Conservation (phyloP, 2,113 vertebrate genomes). For the Myocastor coypus region DNA sequence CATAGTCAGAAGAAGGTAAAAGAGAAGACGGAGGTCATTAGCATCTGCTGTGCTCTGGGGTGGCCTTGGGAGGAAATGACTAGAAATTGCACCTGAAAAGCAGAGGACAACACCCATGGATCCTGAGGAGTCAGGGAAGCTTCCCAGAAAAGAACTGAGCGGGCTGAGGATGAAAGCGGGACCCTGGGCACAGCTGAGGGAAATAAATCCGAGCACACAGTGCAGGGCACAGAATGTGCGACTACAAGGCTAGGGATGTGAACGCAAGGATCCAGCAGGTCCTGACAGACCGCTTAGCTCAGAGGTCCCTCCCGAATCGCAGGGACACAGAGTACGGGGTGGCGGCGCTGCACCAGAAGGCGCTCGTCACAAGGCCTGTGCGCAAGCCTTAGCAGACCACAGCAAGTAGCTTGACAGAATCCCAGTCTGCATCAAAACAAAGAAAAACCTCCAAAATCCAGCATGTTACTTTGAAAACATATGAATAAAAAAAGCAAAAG, state of each 20-base stretch:
- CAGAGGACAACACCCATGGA: neutral
- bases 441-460: neutral
- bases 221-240: neutral
- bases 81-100: neutral
- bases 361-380: neutral
- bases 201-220: neutral
- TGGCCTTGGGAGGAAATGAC: neutral
- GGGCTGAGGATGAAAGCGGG: neutral
- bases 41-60: neutral
- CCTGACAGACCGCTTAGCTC: neutral
- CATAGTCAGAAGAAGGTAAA: neutral
- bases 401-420: neutral
- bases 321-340: neutral
- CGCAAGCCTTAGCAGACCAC: neutral
- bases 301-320: neutral
- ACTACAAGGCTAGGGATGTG: neutral
- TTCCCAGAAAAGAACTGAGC: neutral
- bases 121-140: neutral
- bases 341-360: neutral
- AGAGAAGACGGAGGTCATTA: neutral
- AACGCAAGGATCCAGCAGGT: neutral
- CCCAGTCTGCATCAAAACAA: neutral
- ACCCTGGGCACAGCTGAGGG: neutral
- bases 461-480: neutral
- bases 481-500: neutral